Evolutionary conservation across 2,113 vertebrate species (phyloP).

Genomic region (Cheirogaleus medius): DNA sequence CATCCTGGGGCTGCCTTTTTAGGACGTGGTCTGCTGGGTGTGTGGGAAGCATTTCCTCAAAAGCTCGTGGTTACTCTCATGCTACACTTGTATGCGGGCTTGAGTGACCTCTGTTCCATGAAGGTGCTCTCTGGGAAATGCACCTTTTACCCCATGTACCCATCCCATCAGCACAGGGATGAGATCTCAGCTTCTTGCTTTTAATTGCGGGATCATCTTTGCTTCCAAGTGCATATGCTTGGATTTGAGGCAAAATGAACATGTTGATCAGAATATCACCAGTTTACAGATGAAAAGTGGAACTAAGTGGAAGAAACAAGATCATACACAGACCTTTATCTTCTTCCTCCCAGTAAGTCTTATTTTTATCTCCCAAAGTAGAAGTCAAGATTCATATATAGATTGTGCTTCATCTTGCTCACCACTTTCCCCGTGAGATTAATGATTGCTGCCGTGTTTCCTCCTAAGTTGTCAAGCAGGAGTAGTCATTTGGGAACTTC

Average conservation of each 20-base stretch:
- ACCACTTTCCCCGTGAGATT: neutral
- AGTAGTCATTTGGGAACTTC: neutral
- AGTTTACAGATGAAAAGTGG: neutral
- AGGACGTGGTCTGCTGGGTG: accelerated
- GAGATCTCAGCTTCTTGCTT: neutral
- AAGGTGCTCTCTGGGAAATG: neutral
- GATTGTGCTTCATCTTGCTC: neutral
- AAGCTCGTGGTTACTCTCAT: accelerated
- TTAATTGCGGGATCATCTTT: neutral
- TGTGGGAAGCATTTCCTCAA: neutral
- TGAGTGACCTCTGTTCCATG: neutral
- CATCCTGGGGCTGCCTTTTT: neutral
- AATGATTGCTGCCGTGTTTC: neutral
- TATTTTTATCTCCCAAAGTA: neutral
- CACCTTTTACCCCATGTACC: accelerated
- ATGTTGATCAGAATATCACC: neutral
- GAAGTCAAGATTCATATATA: neutral
- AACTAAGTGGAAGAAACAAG: neutral
- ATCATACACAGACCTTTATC: accelerated
- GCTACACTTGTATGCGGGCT: accelerated
- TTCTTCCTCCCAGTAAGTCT: neutral
- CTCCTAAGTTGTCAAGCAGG: neutral
- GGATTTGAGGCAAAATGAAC: neutral
- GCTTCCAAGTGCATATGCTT: neutral
- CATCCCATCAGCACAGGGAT: accelerated